Conservation (phyloP, 2,797 vertebrate genomes). For the Enteromius treurensis region DNA sequence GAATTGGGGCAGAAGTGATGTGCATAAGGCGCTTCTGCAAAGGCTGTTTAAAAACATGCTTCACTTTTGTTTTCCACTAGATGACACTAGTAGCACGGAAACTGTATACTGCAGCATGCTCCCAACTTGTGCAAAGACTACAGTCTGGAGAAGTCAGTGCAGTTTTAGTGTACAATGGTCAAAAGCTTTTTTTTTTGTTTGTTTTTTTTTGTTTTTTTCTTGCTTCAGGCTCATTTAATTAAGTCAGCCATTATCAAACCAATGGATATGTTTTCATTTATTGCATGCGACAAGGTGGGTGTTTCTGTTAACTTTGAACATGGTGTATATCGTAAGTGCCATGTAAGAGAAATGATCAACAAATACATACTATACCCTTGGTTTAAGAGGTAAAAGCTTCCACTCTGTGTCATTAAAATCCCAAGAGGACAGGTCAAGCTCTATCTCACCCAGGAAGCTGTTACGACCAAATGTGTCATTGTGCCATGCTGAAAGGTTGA, state of each 20-base stretch:
- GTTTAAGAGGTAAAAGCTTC: conserved; percentile 87
- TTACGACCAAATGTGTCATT: conserved; percentile 95
- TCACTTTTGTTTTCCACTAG: background rate
- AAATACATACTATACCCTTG: conserved; percentile 75
- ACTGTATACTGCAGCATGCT: background rate
- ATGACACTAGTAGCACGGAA: background rate
- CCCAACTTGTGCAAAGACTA: background rate
- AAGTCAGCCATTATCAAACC: background rate
- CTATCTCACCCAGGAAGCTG: conserved; percentile 94
- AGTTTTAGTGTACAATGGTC: background rate
- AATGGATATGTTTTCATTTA: background rate
- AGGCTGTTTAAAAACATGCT: background rate
- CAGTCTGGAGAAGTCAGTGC: background rate
- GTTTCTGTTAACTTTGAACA: background rate
- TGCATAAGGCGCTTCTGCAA: background rate
- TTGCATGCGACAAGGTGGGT: no score
- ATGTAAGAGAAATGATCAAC: background rate
- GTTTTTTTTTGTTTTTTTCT: background rate
- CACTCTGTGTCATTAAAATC: conserved; percentile 89
- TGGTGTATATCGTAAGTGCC: background rate
- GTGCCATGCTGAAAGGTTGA: conserved; percentile 97
- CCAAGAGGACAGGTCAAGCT: conserved; percentile 91
- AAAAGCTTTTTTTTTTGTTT: background rate
- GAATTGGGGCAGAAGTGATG: background rate
- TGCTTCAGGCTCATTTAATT: background rate